These are phyloP conservation scores for Macquaria australasica DNA, from an alignment of 2,113 vertebrate species.

Conservation along the genomic window DNA sequence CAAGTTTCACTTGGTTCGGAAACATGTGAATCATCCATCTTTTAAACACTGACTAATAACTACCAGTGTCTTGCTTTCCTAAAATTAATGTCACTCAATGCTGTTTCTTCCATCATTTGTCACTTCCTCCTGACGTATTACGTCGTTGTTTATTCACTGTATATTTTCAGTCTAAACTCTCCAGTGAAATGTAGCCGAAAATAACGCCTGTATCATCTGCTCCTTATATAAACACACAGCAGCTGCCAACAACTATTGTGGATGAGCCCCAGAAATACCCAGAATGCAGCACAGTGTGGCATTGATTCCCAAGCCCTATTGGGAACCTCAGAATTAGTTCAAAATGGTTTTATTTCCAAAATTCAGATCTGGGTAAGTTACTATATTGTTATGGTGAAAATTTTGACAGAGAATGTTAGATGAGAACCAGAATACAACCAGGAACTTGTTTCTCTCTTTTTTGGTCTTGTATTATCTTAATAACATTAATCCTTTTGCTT, in stretches of 20 bases:
- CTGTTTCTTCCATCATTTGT: conserved; percentile 37
- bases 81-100: conserved; percentile 1
- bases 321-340: conserved; percentile 35
- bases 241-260: conserved; percentile 62
- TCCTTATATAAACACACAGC: conserved; percentile 70
- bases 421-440: background rate
- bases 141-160: conserved; percentile 28
- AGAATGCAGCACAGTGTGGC: conserved; percentile 49
- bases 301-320: conserved; percentile 15
- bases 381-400: background rate
- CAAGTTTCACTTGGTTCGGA: background rate
- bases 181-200: conserved; percentile 56
- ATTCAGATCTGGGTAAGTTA: conserved; percentile 19
- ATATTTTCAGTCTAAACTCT: conserved; percentile 55
- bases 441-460: background rate
- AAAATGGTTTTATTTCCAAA: conserved; percentile 30
- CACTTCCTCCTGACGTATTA: conserved; percentile 31
- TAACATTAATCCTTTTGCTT: background rate
- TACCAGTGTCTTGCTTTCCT: background rate
- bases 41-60: background rate
- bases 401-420: background rate
- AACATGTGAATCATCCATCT: conserved; percentile 3
- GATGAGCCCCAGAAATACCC: conserved; percentile 61
- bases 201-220: conserved; percentile 70
- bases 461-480: background rate